A percentile compares a stretch with the other conserved stretches of the same genome.
Evolutionary conservation across 2,113 vertebrate genomes (phyloP).

Genomic region (Zapus hudsonius): DNA sequence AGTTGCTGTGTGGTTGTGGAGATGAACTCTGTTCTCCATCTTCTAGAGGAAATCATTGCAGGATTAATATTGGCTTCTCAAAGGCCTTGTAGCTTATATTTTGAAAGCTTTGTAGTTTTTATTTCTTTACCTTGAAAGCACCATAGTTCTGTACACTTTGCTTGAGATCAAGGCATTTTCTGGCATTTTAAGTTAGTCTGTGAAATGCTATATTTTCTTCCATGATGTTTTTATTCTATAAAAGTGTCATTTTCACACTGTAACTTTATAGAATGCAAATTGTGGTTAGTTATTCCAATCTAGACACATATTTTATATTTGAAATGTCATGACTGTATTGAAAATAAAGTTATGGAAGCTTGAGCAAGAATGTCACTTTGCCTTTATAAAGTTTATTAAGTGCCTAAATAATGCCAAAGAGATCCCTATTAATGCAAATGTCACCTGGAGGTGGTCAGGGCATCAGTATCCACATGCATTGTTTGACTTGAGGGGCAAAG

Average conservation of each 20-base stretch:
- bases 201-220: constrained; percentile 81
- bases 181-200: constrained; percentile 79
- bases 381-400: constrained; percentile 63
- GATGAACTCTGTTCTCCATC: background rate
- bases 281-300: constrained; percentile 82
- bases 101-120: constrained; percentile 68
- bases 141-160: constrained; percentile 68
- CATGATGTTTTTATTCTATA: constrained; percentile 78
- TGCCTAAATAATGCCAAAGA: constrained; percentile 24
- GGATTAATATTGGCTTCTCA: constrained; percentile 21
- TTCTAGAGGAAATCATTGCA: constrained; percentile 32
- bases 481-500: constrained; percentile 45
- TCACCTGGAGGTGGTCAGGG: background rate
- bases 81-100: constrained; percentile 56
- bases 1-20: background rate
- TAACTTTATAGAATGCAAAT: constrained; percentile 83
- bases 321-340: constrained; percentile 80
- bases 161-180: constrained; percentile 69
- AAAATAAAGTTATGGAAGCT: constrained; percentile 78
- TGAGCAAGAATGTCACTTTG: constrained; percentile 75
- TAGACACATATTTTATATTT: constrained; percentile 84
- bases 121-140: constrained; percentile 51
- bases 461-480: constrained; percentile 2
- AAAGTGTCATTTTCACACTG: constrained; percentile 85
- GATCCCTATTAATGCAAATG: constrained; percentile 2